Base-by-base conservation (phyloP, 92 coral and sea anemone genomes). In the Diadumene lineata region DNA sequence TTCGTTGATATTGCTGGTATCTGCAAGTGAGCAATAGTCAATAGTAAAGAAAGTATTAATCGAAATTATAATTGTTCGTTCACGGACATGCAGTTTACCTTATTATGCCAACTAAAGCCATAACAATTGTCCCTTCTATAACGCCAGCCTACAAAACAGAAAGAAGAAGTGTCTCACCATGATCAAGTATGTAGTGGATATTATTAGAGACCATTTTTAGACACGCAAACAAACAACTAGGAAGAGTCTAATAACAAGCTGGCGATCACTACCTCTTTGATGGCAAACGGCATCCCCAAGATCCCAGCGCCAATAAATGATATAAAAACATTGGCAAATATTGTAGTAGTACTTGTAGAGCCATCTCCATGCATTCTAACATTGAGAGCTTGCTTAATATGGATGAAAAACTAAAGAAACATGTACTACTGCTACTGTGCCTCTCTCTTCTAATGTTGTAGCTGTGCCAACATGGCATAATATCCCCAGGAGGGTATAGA, bases 301-400 rank as follows among this genome's bases (percentile, higher is more conserved):
- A 96, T 88, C 72, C 99, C 99, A 71, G 99, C 99, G 64, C 99
- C 99, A 81, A 96, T 96, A 69, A 92, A 96, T 43, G 99, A 87
- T 69, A 96, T 96, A 53, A 96, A 96, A 74, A 96, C 84, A 68
- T 96, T 96, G 55, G 97, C 99, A 79, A 96, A 92, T 53, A 96
- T 96, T 70, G 94, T 96, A 60, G 93, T 83, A 31, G 87, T 77
- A 85, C 97, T 96, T 62, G 64, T 96, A 74, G 99, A 93, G 50
- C 99, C 99, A 56, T 87, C 98, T 81, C 87, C 91, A 64, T 89
- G 89, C 75, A 74, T 72, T 38, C 26, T 67, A 34, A 56, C 50
- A 31, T 31, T 38, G 56, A 29, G 9, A 32, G 15, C 16, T 30
- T 13, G 4, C 7, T 32, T 7, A 34, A 21, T 13, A 30, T 18